Percentiles rank a stretch among this genome's conserved stretches.
Evolutionary conservation across 2,113 vertebrate genomes (phyloP).

Genomic region (Podocnemis expansa): DNA sequence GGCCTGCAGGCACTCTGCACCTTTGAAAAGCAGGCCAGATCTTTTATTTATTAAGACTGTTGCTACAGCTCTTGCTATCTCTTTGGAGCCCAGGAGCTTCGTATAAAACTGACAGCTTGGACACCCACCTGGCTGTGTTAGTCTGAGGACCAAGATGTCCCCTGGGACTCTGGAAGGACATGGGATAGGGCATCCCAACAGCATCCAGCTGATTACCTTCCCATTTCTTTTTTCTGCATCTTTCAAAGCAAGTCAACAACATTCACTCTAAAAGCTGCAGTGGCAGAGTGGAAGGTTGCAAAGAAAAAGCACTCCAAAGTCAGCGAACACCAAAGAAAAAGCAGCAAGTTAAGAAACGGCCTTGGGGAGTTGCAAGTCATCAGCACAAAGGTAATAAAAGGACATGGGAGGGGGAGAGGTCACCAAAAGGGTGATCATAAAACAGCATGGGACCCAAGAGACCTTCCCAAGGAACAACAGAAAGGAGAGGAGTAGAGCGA

Average conservation of each 20-base stretch:
- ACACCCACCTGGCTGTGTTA: neutral
- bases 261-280: neutral
- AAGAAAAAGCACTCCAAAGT: neutral
- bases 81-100: neutral
- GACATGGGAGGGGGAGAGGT: neutral
- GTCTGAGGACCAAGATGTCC: fast-evolving
- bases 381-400: neutral
- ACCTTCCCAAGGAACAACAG: neutral
- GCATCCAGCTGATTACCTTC: fast-evolving
- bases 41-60: neutral
- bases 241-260: neutral
- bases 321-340: neutral
- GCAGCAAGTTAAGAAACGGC: neutral
- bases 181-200: fast-evolving
- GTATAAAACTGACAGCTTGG: neutral
- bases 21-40: neutral
- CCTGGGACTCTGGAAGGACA: fast-evolving
- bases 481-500: neutral
- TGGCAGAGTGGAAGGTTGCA: neutral
- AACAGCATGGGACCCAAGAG: neutral
- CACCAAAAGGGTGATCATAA: neutral
- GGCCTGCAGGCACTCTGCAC: neutral
- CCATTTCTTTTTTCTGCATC: neutral
- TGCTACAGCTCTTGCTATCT: neutral
- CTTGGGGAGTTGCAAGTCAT: neutral